Percentiles rank a stretch among this genome's conserved stretches.
phyloP scores from a whole-genome alignment of 2,888 invertebrate genomes.

The Himalopsyche tibetana region DNA sequence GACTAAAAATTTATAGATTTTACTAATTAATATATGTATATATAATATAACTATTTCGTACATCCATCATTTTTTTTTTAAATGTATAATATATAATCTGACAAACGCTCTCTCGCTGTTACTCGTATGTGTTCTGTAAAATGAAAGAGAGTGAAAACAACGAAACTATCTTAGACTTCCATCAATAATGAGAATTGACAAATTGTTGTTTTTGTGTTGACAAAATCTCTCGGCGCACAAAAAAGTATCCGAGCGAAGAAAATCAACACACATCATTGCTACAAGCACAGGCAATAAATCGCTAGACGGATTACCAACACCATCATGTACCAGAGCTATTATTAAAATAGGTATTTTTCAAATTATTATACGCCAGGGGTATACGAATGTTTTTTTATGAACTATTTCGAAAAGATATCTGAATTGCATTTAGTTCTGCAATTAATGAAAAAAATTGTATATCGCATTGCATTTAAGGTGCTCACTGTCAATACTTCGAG shows the following conservation, averaged over 20 bases:
- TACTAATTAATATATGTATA: no score
- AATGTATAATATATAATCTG: no score
- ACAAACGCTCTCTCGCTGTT: background rate
- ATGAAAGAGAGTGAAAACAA: background rate
- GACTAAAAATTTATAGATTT: no score
- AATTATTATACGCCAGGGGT: conserved; percentile 10
- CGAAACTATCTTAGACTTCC: background rate
- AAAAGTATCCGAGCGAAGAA: background rate
- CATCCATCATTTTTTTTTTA: no score
- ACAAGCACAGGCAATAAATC: background rate
- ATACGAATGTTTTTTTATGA: background rate
- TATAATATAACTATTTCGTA: no score
- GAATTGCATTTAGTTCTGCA: no score
- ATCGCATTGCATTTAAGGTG: no score
- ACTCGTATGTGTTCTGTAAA: background rate
- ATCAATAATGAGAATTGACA: conserved; percentile 26
- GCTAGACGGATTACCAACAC: conserved; percentile 21
- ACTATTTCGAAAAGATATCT: no score
- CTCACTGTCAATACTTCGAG: no score
- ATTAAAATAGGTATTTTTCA: conserved; percentile 30
- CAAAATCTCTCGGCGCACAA: conserved; percentile 22
- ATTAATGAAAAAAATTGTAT: no score
- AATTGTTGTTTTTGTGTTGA: conserved; percentile 28
- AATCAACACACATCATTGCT: conserved; percentile 26
- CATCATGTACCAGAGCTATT: conserved; percentile 6